Evolutionary conservation across 2,797 vertebrate species (phyloP).

Genomic region (Pseudochromis fuscus): DNA sequence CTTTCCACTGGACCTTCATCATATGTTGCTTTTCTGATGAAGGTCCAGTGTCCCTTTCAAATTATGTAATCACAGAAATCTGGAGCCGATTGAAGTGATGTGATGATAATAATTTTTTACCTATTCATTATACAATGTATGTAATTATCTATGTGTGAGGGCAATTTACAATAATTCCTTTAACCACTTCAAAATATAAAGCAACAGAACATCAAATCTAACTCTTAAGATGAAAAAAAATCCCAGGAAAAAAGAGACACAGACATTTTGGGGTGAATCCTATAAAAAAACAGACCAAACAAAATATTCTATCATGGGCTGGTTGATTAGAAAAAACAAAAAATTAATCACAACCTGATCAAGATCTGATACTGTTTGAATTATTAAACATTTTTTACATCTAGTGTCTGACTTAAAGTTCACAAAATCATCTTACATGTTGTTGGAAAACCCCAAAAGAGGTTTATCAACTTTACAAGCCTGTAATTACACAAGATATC

Average conservation of each 20-base stretch:
- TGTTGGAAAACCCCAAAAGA: conserved; percentile 17
- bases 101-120: conserved; percentile 26
- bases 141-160: conserved; percentile 45
- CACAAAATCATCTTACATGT: conserved; percentile 24
- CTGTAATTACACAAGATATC: conserved; percentile 73
- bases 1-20: no score
- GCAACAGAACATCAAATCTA: conserved; percentile 12
- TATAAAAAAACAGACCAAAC: conserved; percentile 36
- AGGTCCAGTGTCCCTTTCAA: conserved; percentile 7
- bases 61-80: conserved; percentile 11
- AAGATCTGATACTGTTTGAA: no score
- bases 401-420: conserved; percentile 6
- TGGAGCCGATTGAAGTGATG: conserved; percentile 1
- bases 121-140: conserved; percentile 26
- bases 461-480: conserved; percentile 1
- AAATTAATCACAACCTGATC: background rate
- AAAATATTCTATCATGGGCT: conserved; percentile 12
- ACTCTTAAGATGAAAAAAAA: conserved; percentile 2
- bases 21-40: no score
- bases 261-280: conserved; percentile 25
- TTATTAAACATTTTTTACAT: background rate
- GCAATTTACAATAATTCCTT: conserved; percentile 23
- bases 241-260: conserved; percentile 6
- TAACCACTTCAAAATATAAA: conserved; percentile 31
- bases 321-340: conserved; percentile 26